A percentile compares a stretch with the other conserved stretches of the same genome.
phyloP scores from a whole-genome alignment of 2,113 vertebrate species.

The Rhinichthys klamathensis region DNA sequence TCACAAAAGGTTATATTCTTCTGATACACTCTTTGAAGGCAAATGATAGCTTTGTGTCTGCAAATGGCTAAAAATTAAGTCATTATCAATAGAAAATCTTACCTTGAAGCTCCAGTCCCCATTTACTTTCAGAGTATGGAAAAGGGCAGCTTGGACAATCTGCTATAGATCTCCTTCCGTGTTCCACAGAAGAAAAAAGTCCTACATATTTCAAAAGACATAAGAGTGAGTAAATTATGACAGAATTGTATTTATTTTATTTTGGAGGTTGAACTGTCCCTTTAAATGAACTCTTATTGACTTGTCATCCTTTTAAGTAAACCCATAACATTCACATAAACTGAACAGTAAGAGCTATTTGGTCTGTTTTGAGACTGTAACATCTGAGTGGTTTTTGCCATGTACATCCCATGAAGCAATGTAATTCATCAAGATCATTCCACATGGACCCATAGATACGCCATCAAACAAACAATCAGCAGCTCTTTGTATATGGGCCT shows the following conservation, averaged over 20 bases:
- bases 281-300: not conserved
- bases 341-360: not conserved
- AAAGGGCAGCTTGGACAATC: not conserved
- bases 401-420: constrained; percentile 19
- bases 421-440: constrained; percentile 42
- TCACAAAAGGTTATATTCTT: not conserved
- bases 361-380: constrained; percentile 23
- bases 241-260: not conserved
- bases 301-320: not conserved
- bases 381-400: constrained; percentile 11
- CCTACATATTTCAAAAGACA: not conserved
- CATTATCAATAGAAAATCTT: not conserved
- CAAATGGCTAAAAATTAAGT: not conserved
- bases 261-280: not conserved
- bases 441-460: constrained; percentile 24
- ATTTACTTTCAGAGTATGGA: not conserved
- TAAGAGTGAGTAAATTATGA: not conserved
- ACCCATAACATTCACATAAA: not conserved
- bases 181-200: not conserved
- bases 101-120: not conserved
- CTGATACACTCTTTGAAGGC: not conserved
- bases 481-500: constrained; percentile 30
- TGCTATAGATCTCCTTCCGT: not conserved
- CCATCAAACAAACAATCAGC: constrained; percentile 50
- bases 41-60: not conserved